Conservation (phyloP, 1,140 invertebrate genomes). For the Dermatophagoides farinae region DNA sequence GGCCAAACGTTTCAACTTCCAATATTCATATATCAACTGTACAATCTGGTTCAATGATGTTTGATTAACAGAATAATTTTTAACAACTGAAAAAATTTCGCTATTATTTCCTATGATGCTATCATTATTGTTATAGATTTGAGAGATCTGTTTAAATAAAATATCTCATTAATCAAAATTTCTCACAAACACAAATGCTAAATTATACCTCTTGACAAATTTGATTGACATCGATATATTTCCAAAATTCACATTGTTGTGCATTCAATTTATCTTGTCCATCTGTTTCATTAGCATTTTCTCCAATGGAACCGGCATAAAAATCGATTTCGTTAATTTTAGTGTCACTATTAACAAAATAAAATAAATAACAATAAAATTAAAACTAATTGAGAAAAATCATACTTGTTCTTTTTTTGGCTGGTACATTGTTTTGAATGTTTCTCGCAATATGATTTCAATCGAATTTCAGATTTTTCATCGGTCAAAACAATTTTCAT, state of each 20-base stretch:
- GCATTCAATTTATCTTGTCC: constrained; percentile 1
- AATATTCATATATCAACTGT: constrained; percentile 15
- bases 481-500: constrained; percentile 39
- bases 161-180: neutral
- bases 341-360: neutral
- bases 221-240: constrained; percentile 16
- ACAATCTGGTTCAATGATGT: constrained; percentile 5
- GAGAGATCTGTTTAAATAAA: neutral
- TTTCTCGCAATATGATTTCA: constrained; percentile 16
- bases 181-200: neutral
- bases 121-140: neutral
- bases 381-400: neutral
- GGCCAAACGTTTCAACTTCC: constrained; percentile 14
- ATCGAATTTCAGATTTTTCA: constrained; percentile 18
- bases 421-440: neutral
- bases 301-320: neutral
- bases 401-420: neutral
- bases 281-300: neutral
- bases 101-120: neutral
- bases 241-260: constrained; percentile 14
- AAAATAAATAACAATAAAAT: neutral
- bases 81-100: neutral
- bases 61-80: neutral
- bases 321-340: neutral
- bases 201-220: constrained; percentile 8